phyloP scores from a whole-genome alignment of 2,797 vertebrate species.

The Netta rufina region DNA sequence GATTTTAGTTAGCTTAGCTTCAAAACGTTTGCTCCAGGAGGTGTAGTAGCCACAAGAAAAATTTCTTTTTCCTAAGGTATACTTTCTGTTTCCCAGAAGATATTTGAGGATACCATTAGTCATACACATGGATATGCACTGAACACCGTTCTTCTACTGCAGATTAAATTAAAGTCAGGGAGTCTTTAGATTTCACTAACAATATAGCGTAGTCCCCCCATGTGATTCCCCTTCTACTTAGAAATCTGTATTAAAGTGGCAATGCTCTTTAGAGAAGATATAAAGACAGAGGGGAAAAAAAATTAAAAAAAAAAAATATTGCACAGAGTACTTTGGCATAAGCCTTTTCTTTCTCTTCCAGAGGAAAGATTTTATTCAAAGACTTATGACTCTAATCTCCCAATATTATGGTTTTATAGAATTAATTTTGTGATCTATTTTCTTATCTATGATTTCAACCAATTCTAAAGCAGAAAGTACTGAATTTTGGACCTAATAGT shows the following conservation, averaged over 20 bases:
- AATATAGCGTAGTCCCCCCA: background rate
- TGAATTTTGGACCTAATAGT: background rate
- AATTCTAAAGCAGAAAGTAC: background rate
- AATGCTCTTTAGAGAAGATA: background rate
- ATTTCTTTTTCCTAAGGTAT: background rate
- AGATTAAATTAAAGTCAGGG: background rate
- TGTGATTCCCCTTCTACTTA: background rate
- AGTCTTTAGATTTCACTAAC: background rate
- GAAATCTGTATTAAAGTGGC: background rate
- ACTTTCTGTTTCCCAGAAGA: background rate
- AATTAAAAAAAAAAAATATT: background rate
- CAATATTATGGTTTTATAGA: background rate
- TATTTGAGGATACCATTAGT: background rate
- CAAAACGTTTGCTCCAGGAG: background rate
- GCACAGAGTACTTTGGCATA: background rate
- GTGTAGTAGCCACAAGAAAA: background rate
- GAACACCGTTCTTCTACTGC: background rate
- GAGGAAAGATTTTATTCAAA: conserved; percentile 20
- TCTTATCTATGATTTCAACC: background rate
- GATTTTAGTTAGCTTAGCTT: background rate
- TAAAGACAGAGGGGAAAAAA: background rate
- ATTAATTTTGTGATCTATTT: background rate
- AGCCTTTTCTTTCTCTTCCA: background rate
- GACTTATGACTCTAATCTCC: background rate
- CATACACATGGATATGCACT: background rate